Percentiles rank a stretch among this genome's conserved stretches.
phyloP scores from a whole-genome alignment of 2,888 invertebrate genomes.

The Diplolepis rosae region DNA sequence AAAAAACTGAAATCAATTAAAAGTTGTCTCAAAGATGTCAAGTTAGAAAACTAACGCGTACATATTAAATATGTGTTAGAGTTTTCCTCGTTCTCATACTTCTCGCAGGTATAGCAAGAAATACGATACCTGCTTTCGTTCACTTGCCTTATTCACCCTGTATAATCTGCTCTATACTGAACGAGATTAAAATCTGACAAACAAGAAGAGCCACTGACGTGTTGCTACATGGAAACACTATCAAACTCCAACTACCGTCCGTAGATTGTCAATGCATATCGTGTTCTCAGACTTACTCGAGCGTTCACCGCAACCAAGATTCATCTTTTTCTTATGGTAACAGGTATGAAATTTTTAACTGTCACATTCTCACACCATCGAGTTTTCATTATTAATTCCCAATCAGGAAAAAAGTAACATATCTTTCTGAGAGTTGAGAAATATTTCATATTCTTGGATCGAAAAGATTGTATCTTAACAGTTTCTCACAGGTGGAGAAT shows the following conservation, averaged over 20 bases:
- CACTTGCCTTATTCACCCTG: constrained; percentile 1
- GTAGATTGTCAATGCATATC: constrained; percentile 34
- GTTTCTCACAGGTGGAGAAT: no score
- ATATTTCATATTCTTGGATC: no score
- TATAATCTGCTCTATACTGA: background rate
- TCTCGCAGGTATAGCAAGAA: background rate
- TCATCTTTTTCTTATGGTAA: constrained; percentile 3
- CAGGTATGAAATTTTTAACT: constrained; percentile 22
- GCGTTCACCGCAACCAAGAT: constrained; percentile 21
- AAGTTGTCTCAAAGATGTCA: no score
- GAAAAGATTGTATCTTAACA: no score
- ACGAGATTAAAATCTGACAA: constrained; percentile 48
- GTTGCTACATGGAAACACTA: constrained; percentile 50
- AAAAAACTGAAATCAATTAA: no score
- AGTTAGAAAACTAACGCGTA: no score
- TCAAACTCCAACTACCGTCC: constrained; percentile 42
- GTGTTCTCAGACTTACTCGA: constrained; percentile 8
- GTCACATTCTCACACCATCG: constrained; percentile 26
- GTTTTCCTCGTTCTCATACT: no score
- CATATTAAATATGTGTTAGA: no score
- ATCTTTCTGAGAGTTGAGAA: no score
- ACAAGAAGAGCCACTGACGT: constrained; percentile 36
- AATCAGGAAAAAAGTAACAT: no score
- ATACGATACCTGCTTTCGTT: background rate
- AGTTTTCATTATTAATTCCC: background rate